phyloP scores from a whole-genome alignment of 1,140 invertebrate genomes.

The Rhopalosiphum padi region DNA sequence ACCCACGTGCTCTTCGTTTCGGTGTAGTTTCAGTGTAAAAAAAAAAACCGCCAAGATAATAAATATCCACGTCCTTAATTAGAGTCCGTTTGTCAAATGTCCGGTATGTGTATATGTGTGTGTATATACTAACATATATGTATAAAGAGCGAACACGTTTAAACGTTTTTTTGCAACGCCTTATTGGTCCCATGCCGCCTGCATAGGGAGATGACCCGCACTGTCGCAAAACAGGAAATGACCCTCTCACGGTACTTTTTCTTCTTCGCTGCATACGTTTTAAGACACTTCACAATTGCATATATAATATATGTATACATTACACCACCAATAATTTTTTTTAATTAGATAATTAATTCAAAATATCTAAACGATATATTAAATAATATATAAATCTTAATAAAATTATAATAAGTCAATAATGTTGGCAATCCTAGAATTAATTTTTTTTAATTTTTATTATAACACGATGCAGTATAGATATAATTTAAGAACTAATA shows the following conservation, averaged over 20 bases:
- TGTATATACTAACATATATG: not conserved
- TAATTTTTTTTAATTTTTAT: not conserved
- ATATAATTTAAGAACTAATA: not conserved
- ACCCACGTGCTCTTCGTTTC: slow-evolving; percentile 35
- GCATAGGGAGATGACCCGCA: not conserved
- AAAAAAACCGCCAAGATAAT: slow-evolving; percentile 38
- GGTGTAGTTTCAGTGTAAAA: not conserved
- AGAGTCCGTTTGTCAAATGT: slow-evolving; percentile 48
- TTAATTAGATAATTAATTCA: not conserved
- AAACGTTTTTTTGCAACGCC: slow-evolving; percentile 1
- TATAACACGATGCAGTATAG: not conserved
- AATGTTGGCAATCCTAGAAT: not conserved
- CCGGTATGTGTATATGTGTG: not conserved
- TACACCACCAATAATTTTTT: not conserved
- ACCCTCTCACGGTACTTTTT: not conserved
- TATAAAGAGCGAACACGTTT: slow-evolving; percentile 1
- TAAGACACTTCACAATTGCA: not conserved
- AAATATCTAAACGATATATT: not conserved
- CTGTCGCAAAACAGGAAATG: slow-evolving; percentile 8
- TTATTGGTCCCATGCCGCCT: slow-evolving; percentile 22
- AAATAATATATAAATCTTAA: not conserved
- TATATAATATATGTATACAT: not conserved
- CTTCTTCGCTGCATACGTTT: not conserved
- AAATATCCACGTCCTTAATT: slow-evolving; percentile 36
- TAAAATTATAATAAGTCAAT: not conserved